phyloP scores from a whole-genome alignment of 2,888 invertebrate genomes.

The Drosophila basisetae region DNA sequence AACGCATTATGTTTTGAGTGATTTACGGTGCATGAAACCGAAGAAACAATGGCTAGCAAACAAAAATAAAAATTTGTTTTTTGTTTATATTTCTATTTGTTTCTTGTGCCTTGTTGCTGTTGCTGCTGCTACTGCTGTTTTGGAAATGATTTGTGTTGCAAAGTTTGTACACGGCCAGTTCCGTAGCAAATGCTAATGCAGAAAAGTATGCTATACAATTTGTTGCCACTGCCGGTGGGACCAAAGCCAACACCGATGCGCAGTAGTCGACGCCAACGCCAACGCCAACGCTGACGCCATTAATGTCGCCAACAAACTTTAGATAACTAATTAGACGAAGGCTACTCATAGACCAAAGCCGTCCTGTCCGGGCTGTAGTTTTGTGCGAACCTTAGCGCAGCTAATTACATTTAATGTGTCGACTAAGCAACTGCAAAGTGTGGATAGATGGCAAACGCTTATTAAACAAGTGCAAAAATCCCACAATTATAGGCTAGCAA shows the following conservation, averaged over 20 bases:
- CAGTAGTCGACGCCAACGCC: neutral
- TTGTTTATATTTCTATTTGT: constrained; percentile 33
- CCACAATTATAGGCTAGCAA: neutral
- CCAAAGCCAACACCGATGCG: neutral
- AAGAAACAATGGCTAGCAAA: constrained; percentile 49
- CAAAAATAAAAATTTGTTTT: constrained; percentile 30
- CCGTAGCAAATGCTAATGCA: constrained; percentile 46
- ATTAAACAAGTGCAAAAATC: constrained; percentile 51
- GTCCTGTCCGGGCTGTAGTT: constrained; percentile 50
- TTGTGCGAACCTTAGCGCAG: constrained; percentile 75
- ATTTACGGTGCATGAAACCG: constrained; percentile 57
- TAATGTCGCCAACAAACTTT: constrained; percentile 78
- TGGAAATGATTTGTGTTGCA: constrained; percentile 61
- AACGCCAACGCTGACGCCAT: constrained; percentile 37
- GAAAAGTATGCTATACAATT: constrained; percentile 13
- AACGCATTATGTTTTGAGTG: constrained; percentile 75
- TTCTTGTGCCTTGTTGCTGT: constrained; percentile 6
- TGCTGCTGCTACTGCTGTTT: constrained; percentile 23
- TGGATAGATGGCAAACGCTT: constrained; percentile 59
- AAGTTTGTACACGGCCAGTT: constrained; percentile 39
- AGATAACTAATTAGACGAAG: constrained; percentile 76
- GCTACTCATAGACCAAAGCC: constrained; percentile 34
- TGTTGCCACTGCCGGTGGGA: constrained; percentile 33
- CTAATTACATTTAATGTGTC: constrained; percentile 79
- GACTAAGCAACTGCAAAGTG: constrained; percentile 74